Evolutionary conservation across 2,888 invertebrate species (phyloP), one percentile per base, ranked within the genome.

Genomic region (Netelia fuscicornis): DNA sequence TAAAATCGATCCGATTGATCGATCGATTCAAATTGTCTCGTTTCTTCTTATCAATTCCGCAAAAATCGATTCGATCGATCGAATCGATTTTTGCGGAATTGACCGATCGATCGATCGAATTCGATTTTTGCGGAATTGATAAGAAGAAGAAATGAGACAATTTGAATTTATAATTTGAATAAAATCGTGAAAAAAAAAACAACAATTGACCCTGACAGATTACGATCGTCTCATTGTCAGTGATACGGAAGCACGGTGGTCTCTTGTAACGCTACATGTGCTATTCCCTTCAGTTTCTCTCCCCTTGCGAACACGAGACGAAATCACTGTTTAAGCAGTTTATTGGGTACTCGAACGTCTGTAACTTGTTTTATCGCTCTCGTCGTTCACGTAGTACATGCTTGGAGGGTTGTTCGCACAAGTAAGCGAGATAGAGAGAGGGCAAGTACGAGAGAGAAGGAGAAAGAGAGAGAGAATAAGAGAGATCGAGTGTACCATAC

Each of bases 321-420:
- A 77, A 77, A 84, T 77, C 10, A 71, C 67, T 84, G 68, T 74
- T 84, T 77, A 81, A 74, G 67, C 44, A 76, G 77, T 81, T 84
- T 84, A 84, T 81, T 77, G 68, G 77, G 42, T 74, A 68, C 81
- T 77, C 68, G 72, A 74, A 81, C 71, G 81, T 74, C 81, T 62
- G 72, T 48, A 72, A 81, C 72, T 81, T 77, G 81, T 84, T 84
- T 84, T 72, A 81, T 81, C 76, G 84, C 58, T 9, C 58, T 77
- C 65, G 70, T 58, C 58, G 42, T 54, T 52, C 65, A 30, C 30
- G 30, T 56, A 44, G 64, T 48, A 70, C 23, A 54, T 67, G 37
- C 42, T 37, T 2, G 17, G 17, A 9, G 20, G 17, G 13, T 1
- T 13, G 23, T 25, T 20, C 10, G 25, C 20, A 3, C 23, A 62